Conservation (phyloP, 2,113 vertebrate genomes). For the Seriola quinqueradiata region DNA sequence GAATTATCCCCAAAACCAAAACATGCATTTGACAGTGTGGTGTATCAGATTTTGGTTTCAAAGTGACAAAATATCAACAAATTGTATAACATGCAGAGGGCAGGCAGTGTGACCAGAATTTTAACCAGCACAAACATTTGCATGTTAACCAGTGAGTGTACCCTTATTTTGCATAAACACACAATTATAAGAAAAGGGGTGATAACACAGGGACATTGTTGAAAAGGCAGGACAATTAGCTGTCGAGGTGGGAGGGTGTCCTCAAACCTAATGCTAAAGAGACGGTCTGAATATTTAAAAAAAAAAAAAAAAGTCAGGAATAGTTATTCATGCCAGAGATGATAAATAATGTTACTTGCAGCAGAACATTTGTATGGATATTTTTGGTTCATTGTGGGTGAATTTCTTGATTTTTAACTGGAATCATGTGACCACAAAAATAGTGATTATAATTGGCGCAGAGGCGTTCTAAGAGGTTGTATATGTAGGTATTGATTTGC, state of each 20-base stretch:
- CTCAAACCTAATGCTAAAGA: not conserved
- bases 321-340: not conserved
- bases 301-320: not conserved
- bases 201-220: not conserved
- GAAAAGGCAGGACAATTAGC: not conserved
- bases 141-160: not conserved
- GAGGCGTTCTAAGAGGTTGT: not conserved
- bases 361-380: not conserved
- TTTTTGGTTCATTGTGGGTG: not conserved
- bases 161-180: not conserved
- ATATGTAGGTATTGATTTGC: no score
- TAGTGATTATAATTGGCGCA: not conserved
- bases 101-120: no score
- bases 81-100: no score
- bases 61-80: no score
- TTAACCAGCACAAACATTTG: not conserved
- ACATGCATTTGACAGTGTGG: no score
- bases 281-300: not conserved
- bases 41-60: no score
- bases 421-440: no score
- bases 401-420: not conserved
- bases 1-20: not conserved
- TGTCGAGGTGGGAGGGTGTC: not conserved
- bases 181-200: not conserved
- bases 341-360: no score